A percentile compares a stretch with the other conserved stretches of the same genome.
These are phyloP conservation scores for Thalassophryne amazonica DNA, from an alignment of 2,797 vertebrate species.

Conservation along the genomic window DNA sequence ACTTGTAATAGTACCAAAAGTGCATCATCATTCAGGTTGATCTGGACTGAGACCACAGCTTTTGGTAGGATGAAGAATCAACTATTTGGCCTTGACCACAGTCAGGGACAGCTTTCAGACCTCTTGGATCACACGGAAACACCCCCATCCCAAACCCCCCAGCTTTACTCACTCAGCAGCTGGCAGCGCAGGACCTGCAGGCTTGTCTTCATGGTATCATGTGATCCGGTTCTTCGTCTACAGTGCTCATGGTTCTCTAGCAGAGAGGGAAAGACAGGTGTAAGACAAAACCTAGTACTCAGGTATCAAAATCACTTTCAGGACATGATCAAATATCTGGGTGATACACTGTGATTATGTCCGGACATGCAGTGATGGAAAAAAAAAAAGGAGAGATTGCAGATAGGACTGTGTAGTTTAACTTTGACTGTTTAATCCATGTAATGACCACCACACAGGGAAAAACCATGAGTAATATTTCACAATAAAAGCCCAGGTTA, in stretches of 20 bases:
- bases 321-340: neutral
- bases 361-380: neutral
- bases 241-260: conserved; percentile 96
- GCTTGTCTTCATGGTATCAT: conserved; percentile 99
- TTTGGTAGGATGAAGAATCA: too few species aligned
- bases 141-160: neutral
- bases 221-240: conserved; percentile 93
- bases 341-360: conserved; percentile 16
- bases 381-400: neutral
- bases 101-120: too few species aligned
- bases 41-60: too few species aligned
- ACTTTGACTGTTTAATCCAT: conserved; percentile 28
- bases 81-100: too few species aligned
- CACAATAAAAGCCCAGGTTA: conserved; percentile 9
- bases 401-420: conserved; percentile 8
- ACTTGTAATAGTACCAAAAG: too few species aligned
- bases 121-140: neutral
- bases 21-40: too few species aligned
- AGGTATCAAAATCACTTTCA: conserved; percentile 26
- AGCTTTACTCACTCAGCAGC: conserved; percentile 92
- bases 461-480: conserved; percentile 1
- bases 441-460: conserved; percentile 13
- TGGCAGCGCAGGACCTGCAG: conserved; percentile 96
- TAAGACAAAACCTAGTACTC: conserved; percentile 9
- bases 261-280: conserved; percentile 40